Evolutionary conservation across 2,888 invertebrate genomes (phyloP).

Genomic region (Oasisia sp.): DNA sequence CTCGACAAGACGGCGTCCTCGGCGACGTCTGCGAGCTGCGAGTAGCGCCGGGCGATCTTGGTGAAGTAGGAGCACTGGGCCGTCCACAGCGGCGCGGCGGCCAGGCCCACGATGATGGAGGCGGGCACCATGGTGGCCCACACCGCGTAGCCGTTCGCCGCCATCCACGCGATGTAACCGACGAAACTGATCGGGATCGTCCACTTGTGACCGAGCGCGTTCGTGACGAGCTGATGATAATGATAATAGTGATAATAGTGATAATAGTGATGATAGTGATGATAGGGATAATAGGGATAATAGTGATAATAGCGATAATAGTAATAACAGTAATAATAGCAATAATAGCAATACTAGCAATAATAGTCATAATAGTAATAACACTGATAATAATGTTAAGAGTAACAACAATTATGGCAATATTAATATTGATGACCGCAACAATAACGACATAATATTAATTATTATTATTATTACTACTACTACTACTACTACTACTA

Average conservation of each 20-base stretch:
- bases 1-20: conserved; percentile 92
- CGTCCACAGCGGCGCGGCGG: conserved; percentile 98
- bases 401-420: neutral
- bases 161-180: conserved; percentile 94
- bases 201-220: conserved; percentile 75
- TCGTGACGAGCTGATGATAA: neutral
- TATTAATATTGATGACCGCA: neutral
- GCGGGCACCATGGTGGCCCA: conserved; percentile 80
- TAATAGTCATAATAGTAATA: too few relatives aligned
- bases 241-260: too few relatives aligned
- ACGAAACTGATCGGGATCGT: conserved; percentile 91
- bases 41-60: conserved; percentile 71
- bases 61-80: conserved; percentile 98
- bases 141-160: conserved; percentile 79
- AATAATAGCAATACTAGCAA: too few relatives aligned
- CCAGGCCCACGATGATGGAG: conserved; percentile 91
- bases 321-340: too few relatives aligned
- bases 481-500: neutral
- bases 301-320: too few relatives aligned
- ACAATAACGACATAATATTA: neutral
- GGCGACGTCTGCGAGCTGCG: conserved; percentile 79
- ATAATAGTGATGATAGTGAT: too few relatives aligned
- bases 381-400: too few relatives aligned
- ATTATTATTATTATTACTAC: neutral
- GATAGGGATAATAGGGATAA: too few relatives aligned